Conservation (phyloP, 2,888 invertebrate species). For the Zaprionus bogoriensis region DNA sequence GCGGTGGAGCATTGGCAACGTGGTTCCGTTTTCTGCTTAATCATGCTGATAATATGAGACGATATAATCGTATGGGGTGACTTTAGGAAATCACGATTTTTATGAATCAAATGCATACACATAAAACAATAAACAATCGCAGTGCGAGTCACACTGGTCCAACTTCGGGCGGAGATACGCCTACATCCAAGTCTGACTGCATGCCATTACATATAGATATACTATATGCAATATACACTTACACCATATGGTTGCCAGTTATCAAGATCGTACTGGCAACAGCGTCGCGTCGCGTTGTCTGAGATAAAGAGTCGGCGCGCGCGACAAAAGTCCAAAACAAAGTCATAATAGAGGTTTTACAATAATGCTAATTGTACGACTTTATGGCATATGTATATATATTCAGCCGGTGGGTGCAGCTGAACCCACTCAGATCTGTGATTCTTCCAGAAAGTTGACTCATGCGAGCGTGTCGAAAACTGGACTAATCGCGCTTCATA, state of each 20-base stretch:
- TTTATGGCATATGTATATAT: too few relatives aligned
- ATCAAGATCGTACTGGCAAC: slow-evolving; percentile 25
- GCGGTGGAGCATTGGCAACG: slow-evolving; percentile 18
- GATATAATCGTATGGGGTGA: slow-evolving; percentile 11
- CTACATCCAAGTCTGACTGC: too few relatives aligned
- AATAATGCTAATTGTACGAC: not conserved
- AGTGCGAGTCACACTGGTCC: not conserved
- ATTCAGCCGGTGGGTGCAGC: not conserved
- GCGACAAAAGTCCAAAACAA: slow-evolving; percentile 17
- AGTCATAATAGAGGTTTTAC: slow-evolving; percentile 3
- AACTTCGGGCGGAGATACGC: too few relatives aligned
- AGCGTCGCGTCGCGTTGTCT: slow-evolving; percentile 43
- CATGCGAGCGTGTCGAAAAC: not conserved
- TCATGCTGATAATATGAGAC: slow-evolving; percentile 63
- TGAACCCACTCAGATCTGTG: not conserved
- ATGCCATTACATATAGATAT: not conserved
- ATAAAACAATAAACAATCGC: slow-evolving; percentile 26
- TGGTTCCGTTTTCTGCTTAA: slow-evolving; percentile 33
- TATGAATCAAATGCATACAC: slow-evolving; percentile 53
- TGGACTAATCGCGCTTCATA: slow-evolving; percentile 5
- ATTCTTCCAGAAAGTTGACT: slow-evolving; percentile 8
- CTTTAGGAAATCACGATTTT: slow-evolving; percentile 9
- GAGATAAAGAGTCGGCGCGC: slow-evolving; percentile 21
- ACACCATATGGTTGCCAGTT: not conserved
- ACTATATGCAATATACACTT: not conserved